Evolutionary conservation across 2,113 vertebrate species (phyloP), one percentile per base, ranked within the genome.

Genomic region (Isichthys henryi): DNA sequence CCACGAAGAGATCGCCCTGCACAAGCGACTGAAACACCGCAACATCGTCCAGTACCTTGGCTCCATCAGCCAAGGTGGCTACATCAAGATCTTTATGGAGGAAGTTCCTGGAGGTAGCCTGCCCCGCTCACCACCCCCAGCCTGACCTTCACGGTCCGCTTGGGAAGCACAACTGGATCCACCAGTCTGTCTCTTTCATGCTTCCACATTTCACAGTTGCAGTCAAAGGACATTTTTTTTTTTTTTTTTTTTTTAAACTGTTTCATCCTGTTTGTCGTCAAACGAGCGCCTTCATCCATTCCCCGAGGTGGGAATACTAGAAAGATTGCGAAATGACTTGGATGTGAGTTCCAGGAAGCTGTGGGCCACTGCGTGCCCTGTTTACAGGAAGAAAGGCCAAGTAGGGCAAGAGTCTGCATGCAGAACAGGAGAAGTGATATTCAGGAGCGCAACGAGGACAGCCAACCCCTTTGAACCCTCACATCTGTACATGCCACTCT

Each of bases 21-120:
- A 99, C 95, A 98, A 97, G 94, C 95, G 94, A 89, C 95, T 99
- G 21, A 96, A 96, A 90, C 98, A 99, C 95, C 95, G 96, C 92
- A 99, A 99, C 91, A 98, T 99, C 3, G 97, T 99, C 70, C 97
- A 95, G 89, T 99, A 99, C 90, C 94, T 99, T 92, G 98, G 97
- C 87, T 99, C 98, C 0, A 9, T 97, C 92, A 99, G 97, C 92
- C 95, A 98, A 92, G 96, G 93, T 0, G 96, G 97, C 35, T 99
- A 97, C 94, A 97, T 99, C 93, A 99, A 98, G 94, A 98, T 99
- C 94, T 98, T 99, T 94, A 99, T 98, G 98, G 98, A 99, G 92
- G 97, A 98, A 94, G 98, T 99, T 23, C 98, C 98, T 0, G 98
- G 98, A 96, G 98, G 98, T 98, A 93, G 46, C 49, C 2, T 21